Base-by-base conservation (phyloP, 2,113 vertebrate species). In the Cathartes aura region DNA sequence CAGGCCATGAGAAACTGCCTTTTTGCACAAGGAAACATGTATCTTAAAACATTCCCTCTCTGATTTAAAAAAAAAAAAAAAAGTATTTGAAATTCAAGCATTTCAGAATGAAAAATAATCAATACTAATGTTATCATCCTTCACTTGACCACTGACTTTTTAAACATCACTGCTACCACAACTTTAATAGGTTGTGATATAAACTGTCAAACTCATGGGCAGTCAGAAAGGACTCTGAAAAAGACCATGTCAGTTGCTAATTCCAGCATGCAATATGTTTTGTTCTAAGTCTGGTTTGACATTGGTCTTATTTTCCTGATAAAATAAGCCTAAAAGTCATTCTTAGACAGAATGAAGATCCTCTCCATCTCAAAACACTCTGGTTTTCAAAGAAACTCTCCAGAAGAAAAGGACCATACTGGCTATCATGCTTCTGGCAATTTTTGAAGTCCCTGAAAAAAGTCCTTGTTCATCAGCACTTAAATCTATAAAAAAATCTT, bases 21-120 rank as follows among this genome's bases (percentile, higher is more conserved):
- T 62, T 64, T 38, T 58, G 52, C 52, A 63, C 0, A 0, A 83
- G 26, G 23, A 95, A 83, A 75, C 8, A 6, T 0, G 1, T 11
- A 63, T 12, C 53, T 84, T 47, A 62, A 72, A 92, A 53, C 4
- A 71, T 14, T 45, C 23, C 27, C 4, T 23, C 17, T 62, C 34
- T 29, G 10, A 70, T 30, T 43, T 6, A 36, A 55, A 53, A 27
- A 56, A 29, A 24, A 42, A 24, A 47, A n/a, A 42, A 72, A 45
- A 5, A 55, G 9, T 20, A 79, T 62, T 60, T 79, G 23, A 80
- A 76, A 91, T 48, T 23, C 48, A 89, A 73, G 30, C 26, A 42
- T 66, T 81, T 38, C 24, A 55, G n/a, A 75, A 87, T 30, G 30
- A 70, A 76, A 87, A 74, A 55, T 15, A 75, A 76, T 58, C 47